Conservation (phyloP, 1,140 invertebrate genomes). For the Drosophila neocordata region DNA sequence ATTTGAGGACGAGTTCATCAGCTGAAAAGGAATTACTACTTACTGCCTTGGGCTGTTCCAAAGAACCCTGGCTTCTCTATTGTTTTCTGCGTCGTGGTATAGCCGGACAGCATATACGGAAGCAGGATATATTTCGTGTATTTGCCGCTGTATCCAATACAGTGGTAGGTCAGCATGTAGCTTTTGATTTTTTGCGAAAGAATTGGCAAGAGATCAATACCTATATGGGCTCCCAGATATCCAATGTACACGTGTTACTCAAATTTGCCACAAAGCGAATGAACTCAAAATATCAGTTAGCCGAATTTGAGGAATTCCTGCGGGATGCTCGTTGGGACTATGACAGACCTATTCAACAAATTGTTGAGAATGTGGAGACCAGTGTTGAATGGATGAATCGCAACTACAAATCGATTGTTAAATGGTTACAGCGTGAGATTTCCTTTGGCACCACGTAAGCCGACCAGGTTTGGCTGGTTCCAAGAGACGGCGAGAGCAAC, state of each 20-base stretch:
- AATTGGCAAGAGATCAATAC: slow-evolving; percentile 88
- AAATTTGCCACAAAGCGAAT: slow-evolving; percentile 88
- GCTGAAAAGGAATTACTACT: slow-evolving; percentile 90
- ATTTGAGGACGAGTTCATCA: slow-evolving; percentile 88
- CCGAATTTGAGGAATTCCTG: slow-evolving; percentile 89
- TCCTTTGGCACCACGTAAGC: slow-evolving; percentile 3
- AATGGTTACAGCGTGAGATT: slow-evolving; percentile 86
- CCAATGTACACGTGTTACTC: slow-evolving; percentile 89
- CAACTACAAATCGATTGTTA: slow-evolving; percentile 88
- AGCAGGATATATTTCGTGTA: slow-evolving; percentile 90
- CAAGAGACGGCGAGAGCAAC: slow-evolving; percentile 38
- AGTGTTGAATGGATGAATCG: slow-evolving; percentile 92
- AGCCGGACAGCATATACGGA: slow-evolving; percentile 89
- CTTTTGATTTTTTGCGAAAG: slow-evolving; percentile 89
- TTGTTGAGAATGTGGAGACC: slow-evolving; percentile 89
- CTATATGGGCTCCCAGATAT: slow-evolving; percentile 88
- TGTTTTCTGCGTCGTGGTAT: slow-evolving; percentile 89
- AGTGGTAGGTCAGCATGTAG: slow-evolving; percentile 88
- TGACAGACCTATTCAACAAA: slow-evolving; percentile 89
- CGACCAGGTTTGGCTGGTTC: slow-evolving; percentile 45
- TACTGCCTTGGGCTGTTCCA: slow-evolving; percentile 90
- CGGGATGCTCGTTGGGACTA: slow-evolving; percentile 85
- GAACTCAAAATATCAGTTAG: slow-evolving; percentile 89
- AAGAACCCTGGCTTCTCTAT: slow-evolving; percentile 90
- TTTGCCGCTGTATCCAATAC: slow-evolving; percentile 89